Percentiles rank a stretch among this genome's conserved stretches.
These are phyloP conservation scores for Schmidtea mediterranea DNA, from an alignment of 1,140 invertebrate species.

Conservation along the genomic window DNA sequence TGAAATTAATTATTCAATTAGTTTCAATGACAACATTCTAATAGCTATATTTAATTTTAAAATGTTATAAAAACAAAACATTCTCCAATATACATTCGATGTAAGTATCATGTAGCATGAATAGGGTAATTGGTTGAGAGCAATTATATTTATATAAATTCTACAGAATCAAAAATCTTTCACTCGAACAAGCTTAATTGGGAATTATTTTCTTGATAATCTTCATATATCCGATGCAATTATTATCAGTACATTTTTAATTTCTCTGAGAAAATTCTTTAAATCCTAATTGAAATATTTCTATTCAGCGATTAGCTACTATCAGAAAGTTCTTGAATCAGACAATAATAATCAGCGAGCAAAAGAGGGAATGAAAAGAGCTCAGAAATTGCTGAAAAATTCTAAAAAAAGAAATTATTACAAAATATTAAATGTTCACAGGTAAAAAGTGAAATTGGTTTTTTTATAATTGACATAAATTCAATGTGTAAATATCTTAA, in stretches of 20 bases:
- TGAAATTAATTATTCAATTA: no score
- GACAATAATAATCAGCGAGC: constrained; percentile 51
- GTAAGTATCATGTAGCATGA: no score
- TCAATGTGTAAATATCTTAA: no score
- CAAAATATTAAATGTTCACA: constrained; percentile 63
- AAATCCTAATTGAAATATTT: no score
- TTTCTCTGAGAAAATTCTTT: not conserved
- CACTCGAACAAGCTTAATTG: not conserved
- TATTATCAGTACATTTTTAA: constrained; percentile 1
- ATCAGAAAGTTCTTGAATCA: constrained; percentile 52
- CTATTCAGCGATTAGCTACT: constrained; percentile 51
- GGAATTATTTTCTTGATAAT: constrained; percentile 1
- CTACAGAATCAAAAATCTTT: no score
- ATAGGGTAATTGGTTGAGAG: no score
- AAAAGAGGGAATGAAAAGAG: constrained; percentile 57
- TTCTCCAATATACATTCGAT: no score
- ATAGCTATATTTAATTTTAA: no score
- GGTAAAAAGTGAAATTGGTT: constrained; percentile 23
- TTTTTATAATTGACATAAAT: no score
- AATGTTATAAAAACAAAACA: no score
- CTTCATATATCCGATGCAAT: not conserved
- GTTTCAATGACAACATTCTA: no score
- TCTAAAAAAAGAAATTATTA: constrained; percentile 84
- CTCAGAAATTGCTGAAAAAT: constrained; percentile 73
- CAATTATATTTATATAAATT: no score